These are phyloP conservation scores for Ptychadena robeensis DNA, from an alignment of 2,797 vertebrate species.

Conservation along the genomic window DNA sequence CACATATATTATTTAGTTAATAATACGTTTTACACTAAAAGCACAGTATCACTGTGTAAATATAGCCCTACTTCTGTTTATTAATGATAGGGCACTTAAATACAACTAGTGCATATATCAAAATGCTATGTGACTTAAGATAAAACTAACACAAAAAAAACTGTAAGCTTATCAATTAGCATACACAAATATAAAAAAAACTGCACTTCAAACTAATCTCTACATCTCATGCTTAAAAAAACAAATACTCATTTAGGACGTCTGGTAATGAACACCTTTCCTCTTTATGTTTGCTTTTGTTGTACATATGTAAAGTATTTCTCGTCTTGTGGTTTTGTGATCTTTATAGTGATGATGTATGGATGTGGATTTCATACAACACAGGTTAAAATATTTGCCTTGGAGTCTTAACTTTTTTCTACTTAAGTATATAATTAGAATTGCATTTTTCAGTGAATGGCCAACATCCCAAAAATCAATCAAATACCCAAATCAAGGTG, in stretches of 20 bases:
- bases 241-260: background rate
- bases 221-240: background rate
- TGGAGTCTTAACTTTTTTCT: background rate
- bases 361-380: background rate
- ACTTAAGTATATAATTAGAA: too few species aligned
- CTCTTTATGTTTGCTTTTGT: background rate
- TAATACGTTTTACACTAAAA: background rate
- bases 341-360: background rate
- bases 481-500: too few species aligned
- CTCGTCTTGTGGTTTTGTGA: background rate
- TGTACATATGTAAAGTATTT: background rate
- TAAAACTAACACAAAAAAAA: background rate
- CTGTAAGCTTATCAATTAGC: too few species aligned
- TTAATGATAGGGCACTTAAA: background rate
- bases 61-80: background rate
- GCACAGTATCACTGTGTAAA: background rate
- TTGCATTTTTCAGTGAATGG: too few species aligned
- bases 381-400: background rate
- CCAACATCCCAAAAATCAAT: too few species aligned
- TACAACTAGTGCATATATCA: background rate
- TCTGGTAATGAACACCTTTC: background rate
- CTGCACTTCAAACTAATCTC: background rate
- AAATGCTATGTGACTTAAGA: background rate
- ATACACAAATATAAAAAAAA: background rate
- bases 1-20: constrained; percentile 15